Evolutionary conservation across 2,888 invertebrate genomes (phyloP), one percentile per base, ranked within the genome.

Genomic region (Ryuthela nishihirai): DNA sequence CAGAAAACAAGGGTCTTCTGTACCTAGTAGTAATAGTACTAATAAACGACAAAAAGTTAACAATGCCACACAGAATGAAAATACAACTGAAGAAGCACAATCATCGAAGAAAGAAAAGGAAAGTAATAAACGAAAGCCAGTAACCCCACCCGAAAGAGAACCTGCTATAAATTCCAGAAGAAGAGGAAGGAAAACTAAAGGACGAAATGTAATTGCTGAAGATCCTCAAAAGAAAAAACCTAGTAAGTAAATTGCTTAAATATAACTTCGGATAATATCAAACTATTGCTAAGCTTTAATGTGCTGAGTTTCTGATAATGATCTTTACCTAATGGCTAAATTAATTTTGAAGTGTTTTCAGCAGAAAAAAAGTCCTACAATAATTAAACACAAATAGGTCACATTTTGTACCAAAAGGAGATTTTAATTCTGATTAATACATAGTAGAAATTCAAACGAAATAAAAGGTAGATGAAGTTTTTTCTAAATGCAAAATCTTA

Each of bases 131-230:
- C 53, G 38, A 7, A 15, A 17, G 1, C 24, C 15, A 15, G 7
- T 15, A 20, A 29, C 53, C 7, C 10, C 38, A 6, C 21, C 26
- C 12, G 53, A 54, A 12, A 60, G 46, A 34, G 48, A 52, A 32
- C 9, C 32, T 17, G 41, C 12, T 15, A 9, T 34, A n/a, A 34
- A 32, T 41, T 44, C 53, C 9, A 46, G 47, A 9, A 59, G 52
- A 39, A 46, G 60, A 29, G 59, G 59, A 2, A 47, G 63, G 9
- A 63, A 60, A 35, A 48, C 21, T 17, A 63, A 63, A 48, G 55
- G 40, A 2, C 24, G 49, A 42, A 41, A 36, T 25, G 36, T 29
- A 42, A 40, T 10, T 23, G 17, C 18, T 29, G 53, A 45, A 20
- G 58, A 54, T 34, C 32, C 43, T 24, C 35, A 40, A 3, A 62